Evolutionary conservation across 2,113 vertebrate genomes (phyloP).

Genomic region (Camelus dromedarius): DNA sequence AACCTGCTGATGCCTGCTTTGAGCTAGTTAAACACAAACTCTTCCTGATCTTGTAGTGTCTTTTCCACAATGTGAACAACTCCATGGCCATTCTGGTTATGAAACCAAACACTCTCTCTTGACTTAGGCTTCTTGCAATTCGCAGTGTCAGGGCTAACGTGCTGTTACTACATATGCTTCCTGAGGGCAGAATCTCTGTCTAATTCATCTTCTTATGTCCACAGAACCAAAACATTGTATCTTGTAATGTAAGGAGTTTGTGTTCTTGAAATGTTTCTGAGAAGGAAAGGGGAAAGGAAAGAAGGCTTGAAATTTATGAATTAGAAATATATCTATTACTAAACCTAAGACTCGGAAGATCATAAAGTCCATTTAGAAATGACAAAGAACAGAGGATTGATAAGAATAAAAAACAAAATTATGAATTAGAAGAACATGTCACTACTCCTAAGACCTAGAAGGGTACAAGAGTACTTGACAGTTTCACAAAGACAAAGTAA

Average conservation of each 20-base stretch:
- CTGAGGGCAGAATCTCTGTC: background rate
- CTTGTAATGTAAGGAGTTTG: background rate
- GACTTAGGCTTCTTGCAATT: too few relatives aligned
- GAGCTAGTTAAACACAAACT: background rate
- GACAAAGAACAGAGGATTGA: background rate
- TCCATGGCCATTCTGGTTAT: background rate
- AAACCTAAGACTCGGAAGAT: background rate
- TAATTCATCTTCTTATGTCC: background rate
- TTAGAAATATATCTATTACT: background rate
- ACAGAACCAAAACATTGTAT: background rate
- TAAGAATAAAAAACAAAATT: background rate
- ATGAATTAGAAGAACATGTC: background rate
- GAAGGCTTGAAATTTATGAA: background rate
- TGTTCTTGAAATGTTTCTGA: background rate
- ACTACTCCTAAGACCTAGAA: background rate
- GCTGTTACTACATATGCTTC: background rate
- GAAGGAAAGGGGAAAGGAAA: background rate
- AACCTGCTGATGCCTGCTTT: background rate
- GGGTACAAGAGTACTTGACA: background rate
- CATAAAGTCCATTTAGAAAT: background rate
- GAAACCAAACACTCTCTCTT: background rate
- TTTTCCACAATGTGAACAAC: background rate
- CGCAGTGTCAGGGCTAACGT: background rate
- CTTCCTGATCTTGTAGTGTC: background rate
- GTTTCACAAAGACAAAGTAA: background rate